Percentiles rank a stretch among this genome's conserved stretches.
These are phyloP conservation scores for Pluvianellus socialis DNA, from an alignment of 2,113 vertebrate genomes.

Conservation along the genomic window DNA sequence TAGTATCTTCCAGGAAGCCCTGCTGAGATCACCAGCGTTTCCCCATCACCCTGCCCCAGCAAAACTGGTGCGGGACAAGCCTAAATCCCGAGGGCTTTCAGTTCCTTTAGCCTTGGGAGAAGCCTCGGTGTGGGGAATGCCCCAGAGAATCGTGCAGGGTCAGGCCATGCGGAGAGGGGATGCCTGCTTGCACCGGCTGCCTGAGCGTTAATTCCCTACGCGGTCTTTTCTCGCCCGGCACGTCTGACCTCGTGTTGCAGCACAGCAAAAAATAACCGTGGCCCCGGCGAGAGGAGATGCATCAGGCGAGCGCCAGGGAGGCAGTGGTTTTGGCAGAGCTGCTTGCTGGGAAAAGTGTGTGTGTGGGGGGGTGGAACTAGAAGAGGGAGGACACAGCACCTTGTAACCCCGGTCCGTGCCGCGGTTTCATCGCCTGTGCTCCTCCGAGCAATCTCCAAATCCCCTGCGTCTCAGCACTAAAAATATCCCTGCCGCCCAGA, in stretches of 20 bases:
- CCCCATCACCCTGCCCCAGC: background rate
- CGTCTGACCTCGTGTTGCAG: slow-evolving; percentile 33
- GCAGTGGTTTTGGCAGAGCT: slow-evolving; percentile 45
- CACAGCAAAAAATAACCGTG: slow-evolving; percentile 43
- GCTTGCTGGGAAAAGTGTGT: background rate
- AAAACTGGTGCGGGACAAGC: background rate
- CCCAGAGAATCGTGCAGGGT: background rate
- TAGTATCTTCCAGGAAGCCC: background rate
- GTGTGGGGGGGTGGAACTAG: too few species aligned
- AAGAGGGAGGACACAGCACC: background rate
- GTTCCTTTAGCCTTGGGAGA: background rate
- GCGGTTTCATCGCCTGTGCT: background rate
- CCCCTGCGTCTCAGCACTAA: slow-evolving; percentile 60
- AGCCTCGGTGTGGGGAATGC: background rate
- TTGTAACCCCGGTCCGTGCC: slow-evolving; percentile 13
- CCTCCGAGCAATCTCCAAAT: slow-evolving; percentile 22
- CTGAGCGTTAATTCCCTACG: background rate
- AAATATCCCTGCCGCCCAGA: slow-evolving; percentile 60
- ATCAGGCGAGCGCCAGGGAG: background rate
- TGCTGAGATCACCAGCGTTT: background rate
- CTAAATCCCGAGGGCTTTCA: background rate
- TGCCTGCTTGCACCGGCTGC: background rate
- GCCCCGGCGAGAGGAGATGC: slow-evolving; percentile 22
- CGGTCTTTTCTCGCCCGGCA: background rate
- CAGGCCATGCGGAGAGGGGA: background rate